Evolutionary conservation across 2,797 vertebrate species (phyloP), one percentile per base, ranked within the genome.

Genomic region (Mormyrops attenuatus): DNA sequence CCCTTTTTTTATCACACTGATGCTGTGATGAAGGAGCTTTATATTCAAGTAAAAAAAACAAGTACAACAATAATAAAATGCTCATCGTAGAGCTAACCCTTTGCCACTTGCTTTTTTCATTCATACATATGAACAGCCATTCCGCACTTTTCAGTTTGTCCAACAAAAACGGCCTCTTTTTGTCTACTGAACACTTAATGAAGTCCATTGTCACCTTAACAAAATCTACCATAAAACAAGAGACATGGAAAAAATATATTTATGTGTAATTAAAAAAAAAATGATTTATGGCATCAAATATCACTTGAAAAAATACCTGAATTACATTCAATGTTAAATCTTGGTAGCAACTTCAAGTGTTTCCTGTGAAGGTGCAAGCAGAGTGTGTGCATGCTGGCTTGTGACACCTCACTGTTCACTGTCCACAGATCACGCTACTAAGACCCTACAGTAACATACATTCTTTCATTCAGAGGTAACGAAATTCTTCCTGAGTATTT

Each of bases 311-410:
- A 87, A 97, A 96, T 97, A 97, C 96, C 96, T 96, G 94, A 97
- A 97, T 97, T 99, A 98, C 98, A 99, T 98, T 99, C 98, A 97
- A 96, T 95, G 95, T 97, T 96, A 97, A 89, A 95, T 96, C 97
- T 97, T 97, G 96, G 97, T 96, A 95, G 96, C 96, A 96, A 96
- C 92, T 97, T 97, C 97, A 98, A 98, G 97, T 98, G 97, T 97
- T 93, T 97, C 95, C 95, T 91, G 53, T 89, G 97, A 97, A 94
- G 95, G 94, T 95, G 95, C 94, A 94, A 94, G 93, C 94, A 95
- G 92, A 94, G 94, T 93, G 95, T 94, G 90, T 94, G 91, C 93
- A 95, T 94, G 92, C 94, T 82, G 60, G 93, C 95, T 94, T 93
- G 91, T 93, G 93, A 95, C 93, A 92, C 93, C 92, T 94, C 94